Percentiles rank a stretch among this genome's conserved stretches.
Conservation (phyloP, 2,888 invertebrate genomes). For the Chirona hameri region DNA sequence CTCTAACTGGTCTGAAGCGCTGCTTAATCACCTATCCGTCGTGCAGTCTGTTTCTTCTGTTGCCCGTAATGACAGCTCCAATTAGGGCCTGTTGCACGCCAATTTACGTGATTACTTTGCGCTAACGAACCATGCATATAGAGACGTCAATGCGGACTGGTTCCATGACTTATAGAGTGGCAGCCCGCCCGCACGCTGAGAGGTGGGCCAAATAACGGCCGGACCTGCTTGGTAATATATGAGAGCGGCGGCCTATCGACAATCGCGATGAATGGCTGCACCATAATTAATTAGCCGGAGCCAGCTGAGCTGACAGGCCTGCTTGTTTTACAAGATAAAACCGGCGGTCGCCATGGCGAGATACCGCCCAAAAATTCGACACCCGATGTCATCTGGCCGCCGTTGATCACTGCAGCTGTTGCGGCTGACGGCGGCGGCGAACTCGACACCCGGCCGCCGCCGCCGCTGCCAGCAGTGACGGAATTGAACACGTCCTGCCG, state of each 20-base stretch:
- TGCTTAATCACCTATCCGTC: not conserved
- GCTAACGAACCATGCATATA: conserved; percentile 9
- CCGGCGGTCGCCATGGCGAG: no score
- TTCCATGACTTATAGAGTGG: not conserved
- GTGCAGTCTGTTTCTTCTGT: not conserved
- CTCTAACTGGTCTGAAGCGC: not conserved
- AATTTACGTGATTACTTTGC: not conserved
- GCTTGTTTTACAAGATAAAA: no score
- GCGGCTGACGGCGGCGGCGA: no score
- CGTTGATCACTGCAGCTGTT: no score
- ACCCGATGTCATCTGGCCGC: no score
- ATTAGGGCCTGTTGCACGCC: not conserved
- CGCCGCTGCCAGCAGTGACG: no score
- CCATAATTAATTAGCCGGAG: not conserved
- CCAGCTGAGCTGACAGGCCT: no score
- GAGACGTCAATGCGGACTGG: not conserved
- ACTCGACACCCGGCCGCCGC: no score
- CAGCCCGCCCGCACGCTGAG: not conserved
- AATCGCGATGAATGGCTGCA: not conserved
- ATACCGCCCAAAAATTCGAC: no score
- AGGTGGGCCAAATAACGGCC: not conserved
- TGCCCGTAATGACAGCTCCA: not conserved
- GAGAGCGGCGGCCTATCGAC: not conserved
- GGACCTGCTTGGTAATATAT: not conserved
- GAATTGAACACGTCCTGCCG: no score